phyloP scores from a whole-genome alignment of 64 coral and sea anemone genomes.

The Dendronephthya gigantea region DNA sequence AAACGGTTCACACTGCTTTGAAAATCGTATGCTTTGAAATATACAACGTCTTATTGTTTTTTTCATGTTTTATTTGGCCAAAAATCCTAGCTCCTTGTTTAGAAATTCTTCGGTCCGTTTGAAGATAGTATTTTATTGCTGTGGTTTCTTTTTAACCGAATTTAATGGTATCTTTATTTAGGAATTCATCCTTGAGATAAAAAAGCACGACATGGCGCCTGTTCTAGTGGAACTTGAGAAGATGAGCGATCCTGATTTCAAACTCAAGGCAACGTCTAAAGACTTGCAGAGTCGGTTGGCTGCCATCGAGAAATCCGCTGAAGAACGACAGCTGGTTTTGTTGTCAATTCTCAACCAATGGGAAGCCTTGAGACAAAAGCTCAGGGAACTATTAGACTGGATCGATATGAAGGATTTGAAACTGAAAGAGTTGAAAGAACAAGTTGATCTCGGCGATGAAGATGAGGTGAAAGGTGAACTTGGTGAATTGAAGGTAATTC shows the following conservation, averaged over 20 bases:
- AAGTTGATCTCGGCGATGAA: neutral
- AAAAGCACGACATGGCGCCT: neutral
- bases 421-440: conserved; percentile 1
- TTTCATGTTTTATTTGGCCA: too few relatives aligned
- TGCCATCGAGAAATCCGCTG: neutral
- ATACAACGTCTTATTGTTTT: too few relatives aligned
- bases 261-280: neutral
- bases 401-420: neutral
- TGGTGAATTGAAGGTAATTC: neutral
- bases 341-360: neutral
- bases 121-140: too few relatives aligned
- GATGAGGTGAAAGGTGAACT: neutral
- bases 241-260: conserved; percentile 8
- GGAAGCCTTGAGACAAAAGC: neutral
- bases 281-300: neutral
- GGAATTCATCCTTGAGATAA: neutral
- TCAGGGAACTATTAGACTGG: neutral
- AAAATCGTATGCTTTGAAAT: too few relatives aligned
- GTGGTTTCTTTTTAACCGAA: too few relatives aligned
- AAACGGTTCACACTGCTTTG: too few relatives aligned
- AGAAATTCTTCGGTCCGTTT: neutral
- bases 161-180: neutral
- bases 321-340: neutral
- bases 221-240: conserved; percentile 2
- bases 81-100: too few relatives aligned